Conservation (phyloP, 2,797 vertebrate genomes). For the Thaleichthys pacificus region DNA sequence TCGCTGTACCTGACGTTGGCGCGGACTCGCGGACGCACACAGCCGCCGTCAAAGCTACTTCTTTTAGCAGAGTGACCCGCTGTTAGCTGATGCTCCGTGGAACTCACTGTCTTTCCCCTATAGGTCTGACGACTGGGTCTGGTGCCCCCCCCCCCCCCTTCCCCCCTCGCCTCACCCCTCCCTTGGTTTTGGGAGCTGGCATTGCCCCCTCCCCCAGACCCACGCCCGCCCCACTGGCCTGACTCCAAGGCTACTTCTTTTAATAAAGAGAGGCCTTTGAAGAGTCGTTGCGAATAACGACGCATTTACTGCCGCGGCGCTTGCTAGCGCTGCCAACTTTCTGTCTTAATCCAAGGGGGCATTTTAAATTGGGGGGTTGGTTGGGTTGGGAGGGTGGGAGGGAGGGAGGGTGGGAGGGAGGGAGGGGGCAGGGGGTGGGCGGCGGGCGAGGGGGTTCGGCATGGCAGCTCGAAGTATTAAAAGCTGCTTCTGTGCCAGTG, state of each 20-base stretch:
- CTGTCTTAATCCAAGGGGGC: constrained; percentile 46
- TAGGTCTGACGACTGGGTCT: neutral
- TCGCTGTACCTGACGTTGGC: too few species aligned
- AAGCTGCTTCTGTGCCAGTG: constrained; percentile 39
- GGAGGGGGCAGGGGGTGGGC: constrained; percentile 4
- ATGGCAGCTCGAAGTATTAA: constrained; percentile 39
- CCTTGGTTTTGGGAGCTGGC: neutral
- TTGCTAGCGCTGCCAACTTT: constrained; percentile 49
- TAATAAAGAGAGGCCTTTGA: constrained; percentile 52
- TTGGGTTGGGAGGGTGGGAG: neutral
- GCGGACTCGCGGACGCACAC: too few species aligned
- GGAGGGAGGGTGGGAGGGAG: neutral
- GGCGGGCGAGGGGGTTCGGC: constrained; percentile 22
- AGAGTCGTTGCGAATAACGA: constrained; percentile 54
- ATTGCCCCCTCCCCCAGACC: neutral
- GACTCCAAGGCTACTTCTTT: constrained; percentile 45
- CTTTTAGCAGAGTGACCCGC: too few species aligned
- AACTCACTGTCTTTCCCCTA: neutral
- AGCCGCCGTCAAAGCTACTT: too few species aligned
- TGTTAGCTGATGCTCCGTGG: neutral
- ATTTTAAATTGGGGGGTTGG: constrained; percentile 43
- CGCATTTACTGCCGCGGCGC: constrained; percentile 42
- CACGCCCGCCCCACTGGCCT: constrained; percentile 26
- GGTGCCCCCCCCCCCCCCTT: neutral
- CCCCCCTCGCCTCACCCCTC: neutral